These are phyloP conservation scores for Lepilemur ruficaudatus DNA, from an alignment of 2,797 vertebrate genomes.

Conservation along the genomic window DNA sequence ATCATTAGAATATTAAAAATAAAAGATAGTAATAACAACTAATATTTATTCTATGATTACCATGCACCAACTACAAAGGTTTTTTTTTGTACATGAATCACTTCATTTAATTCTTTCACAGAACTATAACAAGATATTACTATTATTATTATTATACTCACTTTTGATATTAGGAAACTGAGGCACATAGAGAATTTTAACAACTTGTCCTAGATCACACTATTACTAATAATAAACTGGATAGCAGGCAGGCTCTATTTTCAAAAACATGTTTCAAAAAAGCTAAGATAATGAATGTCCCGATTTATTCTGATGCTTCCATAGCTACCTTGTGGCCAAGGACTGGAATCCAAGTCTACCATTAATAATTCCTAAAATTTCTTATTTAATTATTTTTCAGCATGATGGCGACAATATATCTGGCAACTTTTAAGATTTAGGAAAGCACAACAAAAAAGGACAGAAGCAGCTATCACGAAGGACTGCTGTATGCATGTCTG, in stretches of 20 bases:
- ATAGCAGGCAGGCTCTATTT: background rate
- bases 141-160: background rate
- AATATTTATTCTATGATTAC: background rate
- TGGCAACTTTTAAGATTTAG: background rate
- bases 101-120: constrained; percentile 11
- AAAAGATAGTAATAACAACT: background rate
- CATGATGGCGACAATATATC: background rate
- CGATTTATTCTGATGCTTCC: background rate
- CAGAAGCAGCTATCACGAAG: background rate
- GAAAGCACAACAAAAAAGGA: background rate
- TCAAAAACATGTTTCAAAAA: background rate
- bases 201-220: background rate
- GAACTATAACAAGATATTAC: background rate
- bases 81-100: background rate
- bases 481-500: background rate
- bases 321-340: background rate
- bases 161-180: background rate
- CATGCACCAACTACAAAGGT: background rate
- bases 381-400: background rate
- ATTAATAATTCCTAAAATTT: background rate
- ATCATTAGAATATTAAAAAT: constrained; percentile 17
- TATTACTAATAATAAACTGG: background rate
- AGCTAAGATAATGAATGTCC: background rate
- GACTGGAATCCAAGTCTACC: background rate
- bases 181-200: background rate